phyloP scores from a whole-genome alignment of 2,888 invertebrate genomes.

The Acleris cristana region DNA sequence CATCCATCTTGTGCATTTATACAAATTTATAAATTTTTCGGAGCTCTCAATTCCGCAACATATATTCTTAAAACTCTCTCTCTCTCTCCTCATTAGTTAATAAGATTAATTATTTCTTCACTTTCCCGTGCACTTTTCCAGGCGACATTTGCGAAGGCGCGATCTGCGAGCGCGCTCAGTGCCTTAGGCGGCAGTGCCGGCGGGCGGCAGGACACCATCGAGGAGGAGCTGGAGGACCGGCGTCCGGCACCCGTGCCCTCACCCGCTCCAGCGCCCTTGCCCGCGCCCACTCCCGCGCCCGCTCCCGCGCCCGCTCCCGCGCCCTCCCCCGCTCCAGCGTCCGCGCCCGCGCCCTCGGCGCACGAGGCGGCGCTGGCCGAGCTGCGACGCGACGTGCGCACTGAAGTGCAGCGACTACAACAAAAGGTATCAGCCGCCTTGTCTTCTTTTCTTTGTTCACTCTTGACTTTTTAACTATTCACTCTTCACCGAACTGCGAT shows the following conservation, averaged over 20 bases:
- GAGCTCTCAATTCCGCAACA: too few relatives aligned
- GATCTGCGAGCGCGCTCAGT: conserved; percentile 73
- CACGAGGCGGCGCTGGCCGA: conserved; percentile 84
- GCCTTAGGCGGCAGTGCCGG: conserved; percentile 72
- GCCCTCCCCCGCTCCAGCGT: conserved; percentile 40
- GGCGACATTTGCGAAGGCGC: conserved; percentile 67
- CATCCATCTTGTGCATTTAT: too few relatives aligned
- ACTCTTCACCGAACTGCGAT: too few relatives aligned
- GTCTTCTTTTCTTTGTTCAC: neutral
- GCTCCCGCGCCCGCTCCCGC: conserved; percentile 54
- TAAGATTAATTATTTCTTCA: neutral
- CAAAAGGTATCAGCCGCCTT: conserved; percentile 57
- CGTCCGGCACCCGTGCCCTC: conserved; percentile 58
- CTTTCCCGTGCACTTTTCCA: conserved; percentile 39
- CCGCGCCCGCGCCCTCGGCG: conserved; percentile 51
- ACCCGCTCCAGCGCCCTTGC: conserved; percentile 48
- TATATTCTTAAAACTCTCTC: too few relatives aligned
- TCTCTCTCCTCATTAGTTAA: too few relatives aligned
- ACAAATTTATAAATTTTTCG: too few relatives aligned
- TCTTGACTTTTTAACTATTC: neutral
- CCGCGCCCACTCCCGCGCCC: conserved; percentile 46
- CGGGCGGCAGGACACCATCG: conserved; percentile 90
- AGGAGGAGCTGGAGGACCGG: conserved; percentile 86
- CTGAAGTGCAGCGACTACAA: conserved; percentile 73
- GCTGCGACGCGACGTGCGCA: conserved; percentile 70